These are phyloP conservation scores for Myocastor coypus DNA, from an alignment of 2,113 vertebrate genomes.

Conservation along the genomic window DNA sequence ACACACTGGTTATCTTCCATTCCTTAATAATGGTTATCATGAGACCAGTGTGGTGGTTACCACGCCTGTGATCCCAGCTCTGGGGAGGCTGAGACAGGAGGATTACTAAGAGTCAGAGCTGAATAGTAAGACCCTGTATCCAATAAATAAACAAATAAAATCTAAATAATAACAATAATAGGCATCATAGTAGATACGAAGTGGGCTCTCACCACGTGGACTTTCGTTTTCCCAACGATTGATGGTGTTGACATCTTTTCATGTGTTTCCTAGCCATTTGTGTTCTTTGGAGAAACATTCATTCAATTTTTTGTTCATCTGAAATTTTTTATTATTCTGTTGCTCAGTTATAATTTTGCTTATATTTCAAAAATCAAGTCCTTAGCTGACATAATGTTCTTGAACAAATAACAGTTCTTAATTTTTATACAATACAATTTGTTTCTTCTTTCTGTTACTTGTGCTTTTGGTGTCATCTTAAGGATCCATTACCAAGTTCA, in stretches of 20 bases:
- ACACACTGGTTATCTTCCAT: not conserved
- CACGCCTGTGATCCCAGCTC: too few species aligned
- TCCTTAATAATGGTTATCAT: not conserved
- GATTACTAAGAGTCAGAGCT: too few species aligned
- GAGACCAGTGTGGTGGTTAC: too few species aligned
- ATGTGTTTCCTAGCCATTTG: not conserved
- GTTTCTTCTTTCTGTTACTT: not conserved
- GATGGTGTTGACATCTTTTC: slow-evolving; percentile 32
- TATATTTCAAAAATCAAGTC: slow-evolving; percentile 23
- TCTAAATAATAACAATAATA: not conserved
- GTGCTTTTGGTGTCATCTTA: slow-evolving; percentile 21
- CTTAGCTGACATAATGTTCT: not conserved
- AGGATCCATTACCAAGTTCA: slow-evolving; percentile 27
- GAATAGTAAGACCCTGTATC: too few species aligned
- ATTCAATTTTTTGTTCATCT: slow-evolving; percentile 16
- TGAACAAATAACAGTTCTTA: not conserved
- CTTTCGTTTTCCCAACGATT: not conserved
- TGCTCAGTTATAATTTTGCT: not conserved
- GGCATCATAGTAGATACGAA: not conserved
- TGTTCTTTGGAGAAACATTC: not conserved
- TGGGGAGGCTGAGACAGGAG: too few species aligned
- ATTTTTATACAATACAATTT: not conserved
- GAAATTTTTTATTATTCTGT: slow-evolving; percentile 5
- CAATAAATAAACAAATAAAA: too few species aligned
- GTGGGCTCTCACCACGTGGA: not conserved